Evolutionary conservation across 2,888 invertebrate species (phyloP).

Genomic region (Biston betularia): DNA sequence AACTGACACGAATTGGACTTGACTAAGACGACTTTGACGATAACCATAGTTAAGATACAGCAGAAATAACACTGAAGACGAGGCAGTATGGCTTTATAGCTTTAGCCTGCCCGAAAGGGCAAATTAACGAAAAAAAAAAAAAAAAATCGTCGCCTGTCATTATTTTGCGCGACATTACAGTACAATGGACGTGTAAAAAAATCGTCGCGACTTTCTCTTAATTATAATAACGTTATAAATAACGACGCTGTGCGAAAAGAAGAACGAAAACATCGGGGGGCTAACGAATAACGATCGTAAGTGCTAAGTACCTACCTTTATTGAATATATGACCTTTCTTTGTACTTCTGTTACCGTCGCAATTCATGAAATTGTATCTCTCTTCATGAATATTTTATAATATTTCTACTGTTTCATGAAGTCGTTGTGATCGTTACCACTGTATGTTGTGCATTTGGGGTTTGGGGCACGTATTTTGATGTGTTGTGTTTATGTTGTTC

Average conservation of each 20-base stretch:
- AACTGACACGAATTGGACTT: no score
- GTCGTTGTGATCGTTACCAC: slow-evolving; percentile 23
- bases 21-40: no score
- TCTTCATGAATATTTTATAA: slow-evolving; percentile 40
- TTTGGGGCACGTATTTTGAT: slow-evolving; percentile 35
- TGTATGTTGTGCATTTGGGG: slow-evolving; percentile 14
- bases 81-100: no score
- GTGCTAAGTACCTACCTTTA: slow-evolving; percentile 54
- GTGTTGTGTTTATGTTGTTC: slow-evolving; percentile 50
- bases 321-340: slow-evolving; percentile 68
- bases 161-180: slow-evolving; percentile 65
- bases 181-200: slow-evolving; percentile 65
- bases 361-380: slow-evolving; percentile 49
- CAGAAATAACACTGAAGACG: no score
- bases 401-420: slow-evolving; percentile 40
- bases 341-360: slow-evolving; percentile 67
- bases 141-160: slow-evolving; percentile 43
- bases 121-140: no score
- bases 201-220: slow-evolving; percentile 60
- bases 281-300: slow-evolving; percentile 51
- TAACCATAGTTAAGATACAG: no score
- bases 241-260: slow-evolving; percentile 34
- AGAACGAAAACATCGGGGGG: slow-evolving; percentile 34
- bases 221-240: slow-evolving; percentile 44
- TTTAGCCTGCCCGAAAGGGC: no score